A percentile compares a stretch with the other conserved stretches of the same genome.
Conservation (phyloP, 2,797 vertebrate species). For the Pitangus sulphuratus region DNA sequence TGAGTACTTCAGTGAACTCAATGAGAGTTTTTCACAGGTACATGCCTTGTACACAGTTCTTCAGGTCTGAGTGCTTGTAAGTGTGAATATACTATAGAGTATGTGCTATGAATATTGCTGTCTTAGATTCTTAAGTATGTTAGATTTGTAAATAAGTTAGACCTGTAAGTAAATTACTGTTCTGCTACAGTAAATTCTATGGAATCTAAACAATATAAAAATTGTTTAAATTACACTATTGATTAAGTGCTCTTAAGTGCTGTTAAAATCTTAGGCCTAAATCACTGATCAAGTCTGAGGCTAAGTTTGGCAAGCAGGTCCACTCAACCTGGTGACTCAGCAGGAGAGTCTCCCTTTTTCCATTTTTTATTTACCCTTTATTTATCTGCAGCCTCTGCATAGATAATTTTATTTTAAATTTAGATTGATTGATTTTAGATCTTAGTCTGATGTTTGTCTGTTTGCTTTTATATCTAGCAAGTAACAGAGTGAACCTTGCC, state of each 20-base stretch:
- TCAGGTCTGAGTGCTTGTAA: background rate
- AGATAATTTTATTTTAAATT: background rate
- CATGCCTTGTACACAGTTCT: background rate
- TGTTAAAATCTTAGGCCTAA: background rate
- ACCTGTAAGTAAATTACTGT: background rate
- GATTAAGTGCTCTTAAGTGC: background rate
- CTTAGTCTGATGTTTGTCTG: background rate
- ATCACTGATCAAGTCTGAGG: background rate
- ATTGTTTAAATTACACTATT: too few species aligned
- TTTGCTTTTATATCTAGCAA: background rate
- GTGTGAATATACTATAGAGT: fast-evolving
- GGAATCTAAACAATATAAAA: background rate
- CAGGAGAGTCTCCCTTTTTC: background rate
- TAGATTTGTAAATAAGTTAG: background rate
- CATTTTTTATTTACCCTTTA: background rate
- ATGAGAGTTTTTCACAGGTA: background rate
- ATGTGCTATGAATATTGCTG: background rate
- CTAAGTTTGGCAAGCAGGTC: fast-evolving
- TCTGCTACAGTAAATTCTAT: background rate
- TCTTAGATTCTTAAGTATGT: background rate
- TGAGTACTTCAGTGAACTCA: background rate
- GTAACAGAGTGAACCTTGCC: background rate
- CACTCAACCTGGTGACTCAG: background rate
- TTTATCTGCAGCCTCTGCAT: background rate
- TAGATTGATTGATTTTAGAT: background rate